phyloP scores from a whole-genome alignment of 2,113 vertebrate genomes.

The Illadopsis cleaveri region DNA sequence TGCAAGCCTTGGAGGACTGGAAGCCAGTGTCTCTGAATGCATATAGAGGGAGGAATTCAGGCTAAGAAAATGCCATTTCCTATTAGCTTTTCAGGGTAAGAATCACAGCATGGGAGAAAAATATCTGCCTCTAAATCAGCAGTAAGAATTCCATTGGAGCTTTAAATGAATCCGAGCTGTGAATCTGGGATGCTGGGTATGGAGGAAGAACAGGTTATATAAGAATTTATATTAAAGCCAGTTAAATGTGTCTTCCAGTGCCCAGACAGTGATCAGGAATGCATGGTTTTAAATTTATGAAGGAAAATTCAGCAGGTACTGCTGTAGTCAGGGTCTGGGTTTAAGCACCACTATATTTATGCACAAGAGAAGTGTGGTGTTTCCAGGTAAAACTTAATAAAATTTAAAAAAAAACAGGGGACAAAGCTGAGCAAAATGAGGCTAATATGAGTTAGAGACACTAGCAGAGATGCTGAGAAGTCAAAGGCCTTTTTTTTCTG shows the following conservation, averaged over 20 bases:
- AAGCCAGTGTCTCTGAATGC: neutral
- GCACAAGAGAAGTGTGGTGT: neutral
- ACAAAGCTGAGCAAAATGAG: neutral
- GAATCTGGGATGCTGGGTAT: neutral
- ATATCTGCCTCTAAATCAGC: neutral
- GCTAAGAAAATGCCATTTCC: conserved; percentile 10
- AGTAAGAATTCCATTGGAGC: neutral
- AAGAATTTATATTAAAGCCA: neutral
- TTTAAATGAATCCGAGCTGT: neutral
- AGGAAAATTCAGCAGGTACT: neutral
- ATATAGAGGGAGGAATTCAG: neutral
- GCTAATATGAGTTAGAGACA: neutral
- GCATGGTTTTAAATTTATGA: neutral
- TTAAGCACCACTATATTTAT: neutral
- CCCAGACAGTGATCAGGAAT: neutral
- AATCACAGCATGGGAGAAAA: neutral
- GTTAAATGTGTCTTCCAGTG: neutral
- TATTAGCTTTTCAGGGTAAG: neutral
- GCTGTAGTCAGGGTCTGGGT: neutral
- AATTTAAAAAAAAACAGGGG: neutral
- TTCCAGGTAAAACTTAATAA: neutral
- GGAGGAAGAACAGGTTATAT: neutral
- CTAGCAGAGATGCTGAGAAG: neutral
- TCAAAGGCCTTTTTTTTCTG: neutral
- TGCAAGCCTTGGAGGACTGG: neutral